phyloP scores from a whole-genome alignment of 2,113 vertebrate species.

The Australoheros scitulus region DNA sequence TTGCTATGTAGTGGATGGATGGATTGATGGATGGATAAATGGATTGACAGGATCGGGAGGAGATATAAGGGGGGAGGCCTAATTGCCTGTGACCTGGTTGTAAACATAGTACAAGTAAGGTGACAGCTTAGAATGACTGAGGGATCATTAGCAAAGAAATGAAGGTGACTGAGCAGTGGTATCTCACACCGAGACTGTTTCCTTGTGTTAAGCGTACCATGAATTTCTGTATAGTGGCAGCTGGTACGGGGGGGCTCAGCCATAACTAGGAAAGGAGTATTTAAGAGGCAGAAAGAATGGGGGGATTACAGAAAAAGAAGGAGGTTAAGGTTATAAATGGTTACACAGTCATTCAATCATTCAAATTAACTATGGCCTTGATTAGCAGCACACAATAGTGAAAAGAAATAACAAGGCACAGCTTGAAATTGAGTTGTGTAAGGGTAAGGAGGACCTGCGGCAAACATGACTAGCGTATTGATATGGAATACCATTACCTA shows the following conservation, averaged over 20 bases:
- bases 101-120: constrained; percentile 40
- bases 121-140: constrained; percentile 30
- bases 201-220: constrained; percentile 43
- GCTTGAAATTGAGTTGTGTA: not conserved
- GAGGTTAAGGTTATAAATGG: constrained; percentile 1
- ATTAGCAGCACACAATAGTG: not conserved
- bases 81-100: constrained; percentile 63
- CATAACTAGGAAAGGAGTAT: not conserved
- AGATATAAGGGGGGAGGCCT: constrained; percentile 29
- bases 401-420: not conserved
- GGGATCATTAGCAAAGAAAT: constrained; percentile 28
- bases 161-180: constrained; percentile 5
- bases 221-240: constrained; percentile 32
- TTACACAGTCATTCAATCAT: not conserved
- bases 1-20: constrained; percentile 21
- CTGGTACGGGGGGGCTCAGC: not conserved
- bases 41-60: constrained; percentile 29
- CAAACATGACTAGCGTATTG: constrained; percentile 4
- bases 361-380: not conserved
- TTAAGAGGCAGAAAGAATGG: not conserved
- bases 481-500: constrained; percentile 10
- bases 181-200: constrained; percentile 56
- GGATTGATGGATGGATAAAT: constrained; percentile 38
- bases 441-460: not conserved
- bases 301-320: constrained; percentile 22